phyloP scores from a whole-genome alignment of 2,113 vertebrate species.

The Chaenogobius annularis region DNA sequence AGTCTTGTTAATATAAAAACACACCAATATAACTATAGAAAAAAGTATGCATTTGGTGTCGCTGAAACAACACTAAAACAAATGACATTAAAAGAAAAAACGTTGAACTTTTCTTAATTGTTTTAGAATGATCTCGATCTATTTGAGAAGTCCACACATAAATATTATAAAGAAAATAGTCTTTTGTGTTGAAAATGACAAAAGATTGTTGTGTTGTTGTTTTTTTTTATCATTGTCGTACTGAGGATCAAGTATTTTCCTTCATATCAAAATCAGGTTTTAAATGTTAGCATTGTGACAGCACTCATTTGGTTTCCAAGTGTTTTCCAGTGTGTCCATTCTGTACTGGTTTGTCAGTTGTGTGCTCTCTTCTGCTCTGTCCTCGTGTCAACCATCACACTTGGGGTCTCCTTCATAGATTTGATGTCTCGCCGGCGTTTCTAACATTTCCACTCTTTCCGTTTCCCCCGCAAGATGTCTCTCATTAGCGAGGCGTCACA shows the following conservation, averaged over 20 bases:
- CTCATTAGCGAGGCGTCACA: conserved; percentile 56
- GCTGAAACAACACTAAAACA: no score
- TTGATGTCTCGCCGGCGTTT: conserved; percentile 16
- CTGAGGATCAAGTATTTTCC: no score
- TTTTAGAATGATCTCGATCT: no score
- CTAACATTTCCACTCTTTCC: conserved; percentile 3
- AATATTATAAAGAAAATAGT: no score
- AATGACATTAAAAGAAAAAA: no score
- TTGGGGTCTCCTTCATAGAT: conserved; percentile 23
- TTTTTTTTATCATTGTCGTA: no score
- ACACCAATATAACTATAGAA: neutral
- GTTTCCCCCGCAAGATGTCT: conserved; percentile 29
- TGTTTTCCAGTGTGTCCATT: neutral
- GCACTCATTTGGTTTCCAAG: neutral
- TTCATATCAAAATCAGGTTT: neutral
- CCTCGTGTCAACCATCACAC: conserved; percentile 33
- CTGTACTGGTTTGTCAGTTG: conserved; percentile 1
- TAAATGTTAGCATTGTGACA: neutral
- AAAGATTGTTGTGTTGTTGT: no score
- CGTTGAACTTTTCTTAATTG: no score
- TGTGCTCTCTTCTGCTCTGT: conserved; percentile 6
- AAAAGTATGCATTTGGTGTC: neutral
- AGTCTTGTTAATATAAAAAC: neutral
- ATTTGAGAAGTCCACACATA: no score
- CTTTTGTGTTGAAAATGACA: no score